Base-by-base conservation (phyloP, 2,888 invertebrate genomes). In the Bugula neritina region DNA sequence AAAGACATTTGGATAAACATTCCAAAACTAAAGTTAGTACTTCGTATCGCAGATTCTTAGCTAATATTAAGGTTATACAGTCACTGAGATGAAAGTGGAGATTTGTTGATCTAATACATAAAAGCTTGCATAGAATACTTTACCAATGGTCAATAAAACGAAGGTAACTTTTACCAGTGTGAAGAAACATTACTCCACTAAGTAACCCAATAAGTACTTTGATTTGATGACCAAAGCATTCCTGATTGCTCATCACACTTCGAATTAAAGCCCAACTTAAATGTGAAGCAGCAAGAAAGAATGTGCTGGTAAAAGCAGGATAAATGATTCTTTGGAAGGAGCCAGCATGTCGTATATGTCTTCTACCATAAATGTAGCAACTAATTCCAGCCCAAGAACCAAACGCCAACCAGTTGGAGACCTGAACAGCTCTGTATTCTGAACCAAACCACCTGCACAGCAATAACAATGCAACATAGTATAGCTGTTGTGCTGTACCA, bases 291-390 rank as follows among this genome's bases (percentile, higher is more conserved):
- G 63, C 27, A 5, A 63, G 21, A 63, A 63, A 63, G 27, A 21
- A 25, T 31, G 63, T 27, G 17, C 25, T 17, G 10, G 63, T 34
- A 31, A 21, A 63, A 1, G 31, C 29, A 13, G 63, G 63, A 34
- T 63, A 63, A 10, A 63, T 63, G 31, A 63, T 1, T 13, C 34
- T 25, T 34, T 63, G 25, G 31, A 63, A 63, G 27, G 63, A 27
- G 5, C 63, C 63, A 63, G 63, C 63, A 63, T 63, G 63, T 13
- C 31, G 27, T 2, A 63, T 63, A 34, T 63, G 63, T 31, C 63
- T 63, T 34, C 63, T 63, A 17, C 63, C 63, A 63, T 63, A 63
- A 34, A 63, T 31, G 31, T 63, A 63, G 31, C 63, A 63, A 31
- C 21, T 10, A 25, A 63, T 63, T 3, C 63, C 63, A 31, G 27